Evolutionary conservation across 2,113 vertebrate genomes (phyloP), one percentile per base, ranked within the genome.

Genomic region (Nothobranchius kuhntae): DNA sequence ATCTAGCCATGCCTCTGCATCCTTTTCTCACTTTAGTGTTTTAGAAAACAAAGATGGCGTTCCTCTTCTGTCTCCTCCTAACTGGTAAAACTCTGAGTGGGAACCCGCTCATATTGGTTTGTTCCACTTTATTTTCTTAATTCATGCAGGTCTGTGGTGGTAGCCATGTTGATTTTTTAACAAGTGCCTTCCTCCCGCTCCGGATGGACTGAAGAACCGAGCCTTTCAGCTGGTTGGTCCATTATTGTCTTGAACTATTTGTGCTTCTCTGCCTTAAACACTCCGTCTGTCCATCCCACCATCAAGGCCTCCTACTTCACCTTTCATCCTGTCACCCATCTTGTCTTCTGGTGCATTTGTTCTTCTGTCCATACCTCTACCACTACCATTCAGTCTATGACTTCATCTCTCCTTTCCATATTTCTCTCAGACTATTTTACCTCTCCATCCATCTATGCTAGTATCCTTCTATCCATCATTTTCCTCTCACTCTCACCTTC

Each of bases 281-380:
- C 73, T 50, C 81, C 79, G n/a, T 73, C 77, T 83, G 74, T 83
- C 78, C 66, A 52, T 78, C 54, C 69, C 65, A 75, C 85, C 80
- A 78, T 61, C 75, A 67, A 38, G 6, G 79, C 69, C 57, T 73
- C 38, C 65, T 77, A 78, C 68, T 59, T 66, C 59, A 45, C 75
- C 68, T 71, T 79, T 73, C 59, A 53, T 82, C 60, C 74, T 74
- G 78, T 72, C 78, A 80, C 48, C 21, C 65, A 78, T 86, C 73
- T 69, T 62, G 74, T 77, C 82, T 78, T 51, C 55, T 61, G 84
- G 4, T 14, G 72, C 70, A 54, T 81, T 66, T 77, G 56, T 68
- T 82, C 66, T 70, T 68, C 78, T 72, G 58, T 75, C 47, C 83
- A 78, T 83, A 75, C 21, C 21, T 21, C 21, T 21, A 21, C 21